Evolutionary conservation across 2,113 vertebrate species (phyloP), one percentile per base, ranked within the genome.

Genomic region (Otolemur garnettii): DNA sequence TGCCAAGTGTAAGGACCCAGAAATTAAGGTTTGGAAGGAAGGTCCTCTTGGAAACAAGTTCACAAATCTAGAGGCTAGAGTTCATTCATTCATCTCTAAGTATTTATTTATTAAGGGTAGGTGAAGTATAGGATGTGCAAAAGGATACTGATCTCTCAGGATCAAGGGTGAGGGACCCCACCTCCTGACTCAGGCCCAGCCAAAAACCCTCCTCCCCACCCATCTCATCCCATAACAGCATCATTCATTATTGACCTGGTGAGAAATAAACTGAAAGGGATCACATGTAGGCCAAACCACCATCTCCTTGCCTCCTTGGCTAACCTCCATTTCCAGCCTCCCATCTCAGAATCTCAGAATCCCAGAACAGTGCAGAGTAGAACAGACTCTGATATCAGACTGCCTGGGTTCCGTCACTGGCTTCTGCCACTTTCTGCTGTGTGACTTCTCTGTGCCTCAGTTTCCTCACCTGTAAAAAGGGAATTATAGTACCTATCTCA

Each of bases 391-490:
- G 81, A 42, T 9, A 8, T 17, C 33, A 88, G n/a, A 17, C 7
- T 17, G 15, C 28, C 72, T 62, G 6, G 42, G 53, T 33, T 78
- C 33, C 53, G 59, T 71, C n/a, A 26, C 57, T 26, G 33, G 33
- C 35, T 42, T 59, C 64, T 64, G n/a, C 83, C 30, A 35, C 57
- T 55, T 79, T 35, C 79, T 84, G 28, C 59, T 30, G 14, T 72
- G 50, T 81, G 78, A 19, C n/a, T 74, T 24, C 85, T 68, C 13
- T 28, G 30, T 35, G 62, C 50, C 50, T 66, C 42, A 15, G 22
- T 91, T 57, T 87, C 60, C 82, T 96, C n/a, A n/a, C 59, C n/a
- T 59, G 38, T 95, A 83, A 84, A 68, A 55, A 72, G 45, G 12
- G 19, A 92, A 91, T 53, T 35, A 50, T 10, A 88, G 77, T 28